Percentiles rank a stretch among this genome's conserved stretches.
phyloP scores from a whole-genome alignment of 2,888 invertebrate genomes.

The Epistrophe eligans region DNA sequence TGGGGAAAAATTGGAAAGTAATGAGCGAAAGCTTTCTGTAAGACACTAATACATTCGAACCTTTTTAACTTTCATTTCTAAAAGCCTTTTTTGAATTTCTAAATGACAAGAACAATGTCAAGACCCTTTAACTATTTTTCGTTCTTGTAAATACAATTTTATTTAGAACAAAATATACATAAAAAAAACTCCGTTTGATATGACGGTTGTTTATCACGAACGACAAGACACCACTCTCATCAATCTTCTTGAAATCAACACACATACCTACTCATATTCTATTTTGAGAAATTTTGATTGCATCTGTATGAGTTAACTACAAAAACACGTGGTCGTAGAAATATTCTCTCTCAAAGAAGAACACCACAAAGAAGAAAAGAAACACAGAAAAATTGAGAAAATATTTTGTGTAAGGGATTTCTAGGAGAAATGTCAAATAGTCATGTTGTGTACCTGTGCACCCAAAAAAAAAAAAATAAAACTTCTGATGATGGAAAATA shows the following conservation, averaged over 20 bases:
- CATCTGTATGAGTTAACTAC: slow-evolving; percentile 37
- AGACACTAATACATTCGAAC: slow-evolving; percentile 6
- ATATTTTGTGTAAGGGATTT: slow-evolving; percentile 34
- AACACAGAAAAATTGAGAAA: slow-evolving; percentile 11
- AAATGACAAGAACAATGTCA: not conserved
- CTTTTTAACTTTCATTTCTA: not conserved
- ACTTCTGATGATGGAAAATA: not conserved
- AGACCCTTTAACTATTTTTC: not conserved
- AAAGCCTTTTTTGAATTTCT: not conserved
- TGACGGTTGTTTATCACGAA: slow-evolving; percentile 44
- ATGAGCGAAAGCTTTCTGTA: slow-evolving; percentile 27
- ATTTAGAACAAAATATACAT: not conserved
- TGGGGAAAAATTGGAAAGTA: not conserved
- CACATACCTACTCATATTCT: not conserved
- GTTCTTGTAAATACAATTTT: not conserved
- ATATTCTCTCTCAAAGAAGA: slow-evolving; percentile 10
- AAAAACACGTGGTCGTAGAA: slow-evolving; percentile 57
- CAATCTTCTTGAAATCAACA: not conserved
- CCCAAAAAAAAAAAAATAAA: not conserved
- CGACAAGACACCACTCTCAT: not conserved
- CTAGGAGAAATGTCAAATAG: slow-evolving; percentile 32
- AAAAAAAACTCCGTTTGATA: slow-evolving; percentile 15
- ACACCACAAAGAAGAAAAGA: not conserved
- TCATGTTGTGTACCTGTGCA: slow-evolving; percentile 15
- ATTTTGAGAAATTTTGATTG: not conserved